Base-by-base conservation (phyloP, 2,888 invertebrate species). In the Leptothorax acervorum region DNA sequence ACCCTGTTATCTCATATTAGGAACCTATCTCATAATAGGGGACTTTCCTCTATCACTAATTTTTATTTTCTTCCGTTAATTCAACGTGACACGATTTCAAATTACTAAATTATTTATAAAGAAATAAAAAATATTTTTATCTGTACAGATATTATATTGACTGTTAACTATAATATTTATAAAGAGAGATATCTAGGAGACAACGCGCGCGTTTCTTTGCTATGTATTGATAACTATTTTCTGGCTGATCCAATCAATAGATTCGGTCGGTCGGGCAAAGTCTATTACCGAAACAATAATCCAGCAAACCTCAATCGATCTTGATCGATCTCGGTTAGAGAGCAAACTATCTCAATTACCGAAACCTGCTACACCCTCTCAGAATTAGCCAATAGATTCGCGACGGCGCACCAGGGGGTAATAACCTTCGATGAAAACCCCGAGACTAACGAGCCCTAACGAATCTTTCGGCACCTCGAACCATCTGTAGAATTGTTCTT, bases 401-500 rank as follows among this genome's bases (percentile, higher is more conserved):
- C 12, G 15, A 35, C 23, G 65, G 23, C 90, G 15, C 91, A 75
- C 86, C 82, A 8, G 89, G 90, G 66, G 71, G 84, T 86, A 83
- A 81, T 60, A 85, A 90, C 81, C 83, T 78, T 48, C 65, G 83
- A 83, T 57, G 63, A 86, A 90, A 89, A 90, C 90, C 92, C 87
- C 85, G 88, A 86, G 82, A 78, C 91, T 94, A 94, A 94, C 92
- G 92, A 94, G 90, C 86, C 83, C 92, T 93, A 94, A 94, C 93
- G 93, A 94, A 93, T 92, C 92, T 90, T 88, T 92, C 92, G 91
- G 90, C 92, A 92, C 92, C 91, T 91, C 89, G 90, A 84, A 91
- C 94, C 94, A 94, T 94, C 94, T 94, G 94, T 90, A 92, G 90
- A 89, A 91, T 91, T 87, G 85, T 88, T 75, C 87, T 88, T 92